Base-by-base conservation (phyloP, 2,113 vertebrate species). In the Sorex fumeus region DNA sequence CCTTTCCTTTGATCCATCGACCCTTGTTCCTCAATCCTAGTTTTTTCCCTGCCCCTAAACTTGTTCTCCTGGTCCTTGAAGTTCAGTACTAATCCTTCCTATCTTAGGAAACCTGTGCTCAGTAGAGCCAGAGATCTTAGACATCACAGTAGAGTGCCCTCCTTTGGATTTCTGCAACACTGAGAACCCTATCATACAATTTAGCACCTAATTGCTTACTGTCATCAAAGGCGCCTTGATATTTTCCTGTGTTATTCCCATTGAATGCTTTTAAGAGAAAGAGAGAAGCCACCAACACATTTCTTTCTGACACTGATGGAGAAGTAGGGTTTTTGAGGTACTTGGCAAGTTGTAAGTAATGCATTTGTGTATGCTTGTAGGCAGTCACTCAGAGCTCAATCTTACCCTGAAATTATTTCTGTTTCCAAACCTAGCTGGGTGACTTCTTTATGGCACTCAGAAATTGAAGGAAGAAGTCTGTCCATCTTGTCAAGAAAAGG, bases 141-240 rank as follows among this genome's bases (percentile, higher is more conserved):
- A 40, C 40, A 40, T 40, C 7, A 40, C 40, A 40, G 40, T 40
- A 40, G 40, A 40, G 40, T 40, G 40, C 40, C 40, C 40, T 40
- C 40, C 40, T 40, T 40, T 40, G 40, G 40, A 40, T 40, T 40
- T 40, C 40, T 40, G 34, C 10, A 91, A 67, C 62, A 89, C 81
- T 87, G 80, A 85, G 80, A 57, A 8, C 40, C 27, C 2, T 1
- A 45, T 25, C 53, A 93, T 40, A 79, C 16, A 90, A 81, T 69
- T 94, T 74, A 87, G 50, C 32, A 71, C 60, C 94, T 96, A 91
- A 91, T 87, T 94, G 82, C n/a, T 84, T 71, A 91, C 18, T 95
- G 11, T 81, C 6, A 6, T 76, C 77, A 84, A 74, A 67, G 57
- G 34, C 71, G 84, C 69, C 76, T 93, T 88, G 75, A 94, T 77